Base-by-base conservation (phyloP, 2,797 vertebrate genomes). In the Eulemur mongoz region DNA sequence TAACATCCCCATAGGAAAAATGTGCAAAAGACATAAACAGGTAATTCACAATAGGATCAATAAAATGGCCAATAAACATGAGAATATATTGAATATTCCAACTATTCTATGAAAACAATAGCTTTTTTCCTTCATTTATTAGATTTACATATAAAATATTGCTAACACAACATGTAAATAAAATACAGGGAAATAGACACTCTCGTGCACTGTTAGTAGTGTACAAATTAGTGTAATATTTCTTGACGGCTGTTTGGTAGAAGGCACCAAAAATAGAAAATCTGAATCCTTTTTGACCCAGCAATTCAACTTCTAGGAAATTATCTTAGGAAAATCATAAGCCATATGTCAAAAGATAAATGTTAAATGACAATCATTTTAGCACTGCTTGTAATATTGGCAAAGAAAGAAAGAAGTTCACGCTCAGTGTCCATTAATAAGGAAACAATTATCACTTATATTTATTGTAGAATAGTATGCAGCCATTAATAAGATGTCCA, bases 1-100 rank as follows among this genome's bases (percentile, higher is more conserved):
- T 93, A 78, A 50, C 38, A 57, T 59, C 1, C 11, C 2, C 7
- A 27, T n/a, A 69, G 18, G n/a, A 87, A 94, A 85, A 86, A 69
- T 50, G 0, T 78, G 17, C 20, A 17, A 80, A 89, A 3, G 20
- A 81, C n/a, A 30, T 70, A 91, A 93, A 48, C 2, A 89, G 27
- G n/a, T 79, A 92, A 91, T 95, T 94, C 78, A 88, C 5, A 90
- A 48, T 6, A 88, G 27, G 22, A 89, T 73, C 92, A 87, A 82
- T 94, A 93, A 65, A 93, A 50, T 88, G 57, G 2, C 20, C 48
- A 95, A 35, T 69, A 80, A 90, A 89, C 0, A 79, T n/a, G 27
- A 76, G 89, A 92, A 80, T 48, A 35, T 14, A 27, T 76, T 93
- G 15, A 80, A 40, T 2, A 30, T 87, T 96, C 25, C 43, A 22